Percentiles rank a stretch among this genome's conserved stretches.
phyloP scores from a whole-genome alignment of 2,797 vertebrate species.

The Micropoecilia bifurca region DNA sequence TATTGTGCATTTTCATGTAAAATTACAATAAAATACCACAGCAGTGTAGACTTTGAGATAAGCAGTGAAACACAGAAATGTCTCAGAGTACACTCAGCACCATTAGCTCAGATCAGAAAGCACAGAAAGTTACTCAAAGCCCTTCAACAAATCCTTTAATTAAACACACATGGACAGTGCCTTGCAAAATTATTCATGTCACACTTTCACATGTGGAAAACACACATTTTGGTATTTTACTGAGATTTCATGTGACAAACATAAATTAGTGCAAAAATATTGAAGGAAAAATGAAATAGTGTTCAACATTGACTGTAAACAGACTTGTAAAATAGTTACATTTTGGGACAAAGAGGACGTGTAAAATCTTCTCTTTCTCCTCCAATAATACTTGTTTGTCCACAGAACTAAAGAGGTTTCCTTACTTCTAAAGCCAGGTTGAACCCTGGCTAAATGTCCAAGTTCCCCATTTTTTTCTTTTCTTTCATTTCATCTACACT shows the following conservation, averaged over 20 bases:
- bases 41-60: slow-evolving; percentile 13
- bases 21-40: slow-evolving; percentile 7
- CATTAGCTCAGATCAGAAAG: slow-evolving; percentile 37
- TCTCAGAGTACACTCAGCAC: slow-evolving; percentile 40
- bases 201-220: not conserved
- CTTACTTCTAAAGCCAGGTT: not conserved
- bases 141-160: slow-evolving; percentile 47
- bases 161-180: not conserved
- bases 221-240: not conserved
- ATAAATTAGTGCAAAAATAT: not conserved
- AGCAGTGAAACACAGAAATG: slow-evolving; percentile 21
- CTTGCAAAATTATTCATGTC: not conserved
- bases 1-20: slow-evolving; percentile 4
- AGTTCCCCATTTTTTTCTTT: not conserved
- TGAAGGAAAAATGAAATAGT: not conserved
- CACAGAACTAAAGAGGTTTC: not conserved
- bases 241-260: not conserved
- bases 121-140: slow-evolving; percentile 50
- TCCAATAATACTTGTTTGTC: not conserved
- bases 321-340: not conserved
- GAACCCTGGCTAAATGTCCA: not conserved
- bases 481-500: not conserved
- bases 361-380: not conserved
- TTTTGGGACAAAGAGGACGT: not conserved
- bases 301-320: not conserved